Base-by-base conservation (phyloP, 2,797 vertebrate genomes). In the Xiphophorus birchmanni region DNA sequence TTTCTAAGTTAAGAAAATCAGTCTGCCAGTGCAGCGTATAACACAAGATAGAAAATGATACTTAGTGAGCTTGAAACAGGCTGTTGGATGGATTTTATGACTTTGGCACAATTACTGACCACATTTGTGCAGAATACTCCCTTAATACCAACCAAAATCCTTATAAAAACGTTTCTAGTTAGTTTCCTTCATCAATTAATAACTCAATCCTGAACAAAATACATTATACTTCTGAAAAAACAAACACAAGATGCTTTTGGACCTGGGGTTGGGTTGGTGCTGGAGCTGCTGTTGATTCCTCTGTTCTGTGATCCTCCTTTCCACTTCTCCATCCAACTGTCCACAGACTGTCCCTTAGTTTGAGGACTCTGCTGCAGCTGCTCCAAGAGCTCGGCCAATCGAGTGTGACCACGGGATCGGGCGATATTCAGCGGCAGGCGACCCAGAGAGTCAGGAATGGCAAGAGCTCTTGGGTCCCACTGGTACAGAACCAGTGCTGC, bases 361-460 rank as follows among this genome's bases (percentile, higher is more conserved):
- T 95, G 95, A 0, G 97, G 93, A 0, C 97, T 96, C 82, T 97
- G 94, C 89, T 99, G 98, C 11, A 99, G 95, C 90, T 98, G 97
- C 93, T 99, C 98, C 84, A 99, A 94, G 89, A 97, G 98, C 92
- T 99, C 98, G 0, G 98, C 98, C 89, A 99, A 76, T 79, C 97
- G 97, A 75, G 99, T 99, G 1, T 99, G 98, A 78, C 98, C 98
- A 45, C 98, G 95, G 0, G 98, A 99, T 1, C 98, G 96, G 67
- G 98, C 98, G 0, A 99, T 99, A 83, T 97, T 97, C 93, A 99
- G 90, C 0, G 98, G 98, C 90, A 99, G 91, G 5, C 98, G 96
- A 44, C 98, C 98, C 3, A 99, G 95, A 11, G 98, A 99, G 95
- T 99, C 98, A 0, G 98, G 98, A 80, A 99, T 99, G 29, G 96